A percentile compares a stretch with the other conserved stretches of the same genome.
These are phyloP conservation scores for Drosophila ananassae DNA, from an alignment of 1,140 invertebrate species.

Conservation along the genomic window DNA sequence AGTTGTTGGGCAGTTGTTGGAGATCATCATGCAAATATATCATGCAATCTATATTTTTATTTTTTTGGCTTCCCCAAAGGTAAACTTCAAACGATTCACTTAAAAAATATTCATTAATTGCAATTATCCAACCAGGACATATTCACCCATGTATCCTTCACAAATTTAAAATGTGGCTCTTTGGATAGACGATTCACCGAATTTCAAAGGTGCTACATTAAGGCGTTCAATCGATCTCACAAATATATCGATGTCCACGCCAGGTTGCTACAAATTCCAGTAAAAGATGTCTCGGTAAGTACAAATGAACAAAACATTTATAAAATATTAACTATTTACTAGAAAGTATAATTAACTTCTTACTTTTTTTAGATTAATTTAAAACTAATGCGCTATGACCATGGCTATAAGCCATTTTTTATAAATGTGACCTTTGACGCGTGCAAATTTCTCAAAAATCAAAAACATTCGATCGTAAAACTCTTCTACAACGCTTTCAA, in stretches of 20 bases:
- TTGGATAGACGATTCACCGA: neutral
- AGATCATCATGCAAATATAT: neutral
- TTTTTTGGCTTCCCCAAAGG: constrained; percentile 1
- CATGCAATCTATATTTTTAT: neutral
- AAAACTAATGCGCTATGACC: constrained; percentile 28
- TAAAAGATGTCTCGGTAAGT: constrained; percentile 43
- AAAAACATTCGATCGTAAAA: constrained; percentile 16
- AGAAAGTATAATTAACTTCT: no score
- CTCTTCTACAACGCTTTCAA: constrained; percentile 11
- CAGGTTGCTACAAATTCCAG: neutral
- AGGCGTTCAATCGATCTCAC: constrained; percentile 58
- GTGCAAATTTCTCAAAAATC: constrained; percentile 35
- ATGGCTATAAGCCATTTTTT: constrained; percentile 57
- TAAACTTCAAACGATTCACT: neutral
- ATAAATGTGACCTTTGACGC: constrained; percentile 30
- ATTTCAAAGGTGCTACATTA: constrained; percentile 41
- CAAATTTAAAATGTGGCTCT: constrained; percentile 51
- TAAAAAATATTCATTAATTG: neutral
- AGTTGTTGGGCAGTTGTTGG: neutral
- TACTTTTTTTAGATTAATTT: constrained; percentile 13
- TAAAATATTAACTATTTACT: no score
- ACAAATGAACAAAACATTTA: neutral
- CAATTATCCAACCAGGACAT: constrained; percentile 4
- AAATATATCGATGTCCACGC: constrained; percentile 40
- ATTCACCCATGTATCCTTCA: constrained; percentile 37